Percentiles rank a stretch among this genome's conserved stretches.
Evolutionary conservation across 2,113 vertebrate genomes (phyloP).

Genomic region (Podiceps cristatus): DNA sequence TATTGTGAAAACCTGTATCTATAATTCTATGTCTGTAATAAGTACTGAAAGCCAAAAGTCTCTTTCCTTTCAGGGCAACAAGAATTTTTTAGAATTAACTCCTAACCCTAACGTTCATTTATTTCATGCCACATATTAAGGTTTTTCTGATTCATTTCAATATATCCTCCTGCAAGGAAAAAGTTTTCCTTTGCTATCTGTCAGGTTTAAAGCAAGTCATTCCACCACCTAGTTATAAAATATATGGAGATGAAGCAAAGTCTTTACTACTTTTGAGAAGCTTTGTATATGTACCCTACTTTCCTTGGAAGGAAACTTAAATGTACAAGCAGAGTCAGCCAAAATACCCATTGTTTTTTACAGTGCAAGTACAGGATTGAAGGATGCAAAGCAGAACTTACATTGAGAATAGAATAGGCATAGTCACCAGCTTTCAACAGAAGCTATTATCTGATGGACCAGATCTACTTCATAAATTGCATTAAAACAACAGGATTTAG

Average conservation of each 20-base stretch:
- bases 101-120: not conserved
- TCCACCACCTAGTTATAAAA: not conserved
- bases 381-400: not conserved
- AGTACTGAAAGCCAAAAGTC: not conserved
- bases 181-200: not conserved
- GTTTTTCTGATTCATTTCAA: not conserved
- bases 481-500: not conserved
- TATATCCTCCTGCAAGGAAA: not conserved
- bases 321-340: not conserved
- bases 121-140: not conserved
- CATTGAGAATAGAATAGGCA: not conserved
- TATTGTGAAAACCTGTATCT: not conserved
- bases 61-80: not conserved
- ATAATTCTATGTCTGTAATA: not conserved
- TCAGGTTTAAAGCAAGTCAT: not conserved
- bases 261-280: not conserved
- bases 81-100: not conserved
- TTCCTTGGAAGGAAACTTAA: not conserved
- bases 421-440: not conserved
- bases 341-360: not conserved
- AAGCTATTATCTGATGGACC: not conserved
- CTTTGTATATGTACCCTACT: fast-evolving
- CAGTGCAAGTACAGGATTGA: not conserved
- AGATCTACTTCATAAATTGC: not conserved
- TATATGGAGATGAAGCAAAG: not conserved